These are phyloP conservation scores for Chrysolina oricalcia DNA, from an alignment of 2,888 invertebrate species.

Conservation along the genomic window DNA sequence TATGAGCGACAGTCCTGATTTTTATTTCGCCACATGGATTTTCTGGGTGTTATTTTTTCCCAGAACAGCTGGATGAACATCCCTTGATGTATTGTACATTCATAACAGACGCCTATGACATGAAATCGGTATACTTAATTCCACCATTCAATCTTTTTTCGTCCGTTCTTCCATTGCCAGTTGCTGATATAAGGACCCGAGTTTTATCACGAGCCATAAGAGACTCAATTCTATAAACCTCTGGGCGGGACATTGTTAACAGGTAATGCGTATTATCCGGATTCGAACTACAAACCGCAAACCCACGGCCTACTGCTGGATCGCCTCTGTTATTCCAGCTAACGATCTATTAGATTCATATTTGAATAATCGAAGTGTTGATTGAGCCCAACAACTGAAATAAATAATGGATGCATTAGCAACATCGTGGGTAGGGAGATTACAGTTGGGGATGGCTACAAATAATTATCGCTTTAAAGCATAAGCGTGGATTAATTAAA, in stretches of 20 bases:
- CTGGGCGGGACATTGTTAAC: neutral
- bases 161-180: no score
- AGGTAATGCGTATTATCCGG: neutral
- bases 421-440: neutral
- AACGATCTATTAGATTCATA: neutral
- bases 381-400: neutral
- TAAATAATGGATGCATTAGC: neutral
- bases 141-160: no score
- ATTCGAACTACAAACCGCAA: neutral
- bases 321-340: neutral
- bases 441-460: neutral
- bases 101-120: no score
- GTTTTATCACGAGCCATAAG: no score
- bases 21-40: no score
- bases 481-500: neutral
- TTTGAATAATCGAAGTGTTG: slow-evolving; percentile 4
- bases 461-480: neutral
- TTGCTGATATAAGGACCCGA: no score
- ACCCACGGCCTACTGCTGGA: neutral
- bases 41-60: no score
- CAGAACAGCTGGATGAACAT: no score
- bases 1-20: no score
- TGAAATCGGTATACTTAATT: no score
- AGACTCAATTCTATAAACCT: no score
- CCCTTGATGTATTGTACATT: no score